Conservation (phyloP, 2,888 invertebrate genomes). For the Pinctada fucata region DNA sequence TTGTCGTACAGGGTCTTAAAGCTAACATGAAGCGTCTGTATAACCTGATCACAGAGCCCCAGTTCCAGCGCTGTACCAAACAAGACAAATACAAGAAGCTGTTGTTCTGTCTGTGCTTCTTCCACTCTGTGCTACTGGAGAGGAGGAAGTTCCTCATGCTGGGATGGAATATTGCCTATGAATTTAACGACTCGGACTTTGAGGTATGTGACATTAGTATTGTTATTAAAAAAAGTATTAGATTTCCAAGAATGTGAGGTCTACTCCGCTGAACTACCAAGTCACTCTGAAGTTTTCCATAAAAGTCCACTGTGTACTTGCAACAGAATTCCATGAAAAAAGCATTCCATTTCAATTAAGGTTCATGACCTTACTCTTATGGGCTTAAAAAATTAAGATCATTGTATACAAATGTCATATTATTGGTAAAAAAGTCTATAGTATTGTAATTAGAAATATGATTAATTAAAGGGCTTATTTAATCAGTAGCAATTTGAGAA, state of each 20-base stretch:
- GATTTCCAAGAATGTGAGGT: too few relatives aligned
- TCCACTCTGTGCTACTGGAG: conserved; percentile 90
- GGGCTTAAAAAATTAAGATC: too few relatives aligned
- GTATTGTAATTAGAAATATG: not conserved
- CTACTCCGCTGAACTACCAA: too few relatives aligned
- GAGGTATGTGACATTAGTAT: conserved; percentile 80
- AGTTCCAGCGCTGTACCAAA: conserved; percentile 84
- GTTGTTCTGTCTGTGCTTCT: conserved; percentile 89
- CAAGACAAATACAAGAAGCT: conserved; percentile 84
- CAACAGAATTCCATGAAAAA: too few relatives aligned
- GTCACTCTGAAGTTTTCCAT: too few relatives aligned
- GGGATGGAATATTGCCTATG: conserved; percentile 93
- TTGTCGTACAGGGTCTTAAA: conserved; percentile 84
- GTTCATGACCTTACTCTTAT: too few relatives aligned
- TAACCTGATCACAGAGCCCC: conserved; percentile 86
- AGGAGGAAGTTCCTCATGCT: conserved; percentile 91
- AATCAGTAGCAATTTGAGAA: too few relatives aligned
- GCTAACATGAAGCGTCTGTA: conserved; percentile 92
- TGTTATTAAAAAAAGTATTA: too few relatives aligned
- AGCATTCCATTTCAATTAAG: too few relatives aligned
- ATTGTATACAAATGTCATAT: not conserved
- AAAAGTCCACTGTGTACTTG: not conserved
- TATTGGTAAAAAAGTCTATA: not conserved
- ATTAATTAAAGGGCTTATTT: too few relatives aligned
- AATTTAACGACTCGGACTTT: conserved; percentile 94